A percentile compares a stretch with the other conserved stretches of the same genome.
Conservation (phyloP, 2,797 vertebrate species). For the Acanthiza pusilla region DNA sequence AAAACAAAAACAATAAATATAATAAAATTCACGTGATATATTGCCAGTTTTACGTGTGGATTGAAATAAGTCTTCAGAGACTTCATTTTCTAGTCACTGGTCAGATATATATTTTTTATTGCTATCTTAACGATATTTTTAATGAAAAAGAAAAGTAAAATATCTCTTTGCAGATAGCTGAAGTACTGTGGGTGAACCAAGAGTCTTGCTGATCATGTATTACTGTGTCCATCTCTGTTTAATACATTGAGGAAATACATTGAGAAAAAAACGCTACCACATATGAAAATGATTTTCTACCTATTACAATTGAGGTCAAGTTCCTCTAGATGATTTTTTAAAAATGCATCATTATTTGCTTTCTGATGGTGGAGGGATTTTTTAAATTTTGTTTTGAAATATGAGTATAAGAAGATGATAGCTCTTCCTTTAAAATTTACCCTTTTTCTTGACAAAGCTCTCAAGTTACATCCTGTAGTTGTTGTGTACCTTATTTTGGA, state of each 20-base stretch:
- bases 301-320: background rate
- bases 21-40: background rate
- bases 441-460: background rate
- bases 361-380: accelerated
- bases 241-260: background rate
- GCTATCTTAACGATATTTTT: background rate
- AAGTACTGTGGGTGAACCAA: background rate
- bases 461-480: background rate
- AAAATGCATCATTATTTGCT: background rate
- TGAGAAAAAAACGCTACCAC: background rate
- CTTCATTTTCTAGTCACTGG: background rate
- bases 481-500: background rate
- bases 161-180: background rate
- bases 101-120: background rate
- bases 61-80: background rate
- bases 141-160: background rate
- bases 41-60: background rate
- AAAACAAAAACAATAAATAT: background rate
- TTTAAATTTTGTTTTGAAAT: background rate
- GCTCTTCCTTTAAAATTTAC: background rate
- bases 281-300: background rate
- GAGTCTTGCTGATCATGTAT: background rate
- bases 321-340: background rate
- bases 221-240: background rate
- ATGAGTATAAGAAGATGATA: background rate